phyloP scores from a whole-genome alignment of 2,797 vertebrate species.

The Linurgus olivaceus region DNA sequence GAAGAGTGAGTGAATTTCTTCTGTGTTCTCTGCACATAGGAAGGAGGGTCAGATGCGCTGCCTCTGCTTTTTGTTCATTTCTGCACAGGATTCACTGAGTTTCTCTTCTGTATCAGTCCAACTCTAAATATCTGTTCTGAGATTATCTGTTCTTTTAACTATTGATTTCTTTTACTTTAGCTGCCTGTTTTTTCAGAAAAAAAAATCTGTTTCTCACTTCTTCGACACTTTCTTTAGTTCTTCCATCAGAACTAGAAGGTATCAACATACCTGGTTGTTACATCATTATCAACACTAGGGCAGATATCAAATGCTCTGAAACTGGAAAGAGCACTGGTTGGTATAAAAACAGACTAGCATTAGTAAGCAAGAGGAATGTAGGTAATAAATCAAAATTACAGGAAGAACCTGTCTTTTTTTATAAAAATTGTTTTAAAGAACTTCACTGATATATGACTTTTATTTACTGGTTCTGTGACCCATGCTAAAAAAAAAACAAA shows the following conservation, averaged over 20 bases:
- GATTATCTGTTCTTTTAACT: neutral
- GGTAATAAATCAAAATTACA: neutral
- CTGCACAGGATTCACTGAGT: neutral
- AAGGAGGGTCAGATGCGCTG: neutral
- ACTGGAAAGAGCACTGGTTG: neutral
- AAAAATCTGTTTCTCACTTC: neutral
- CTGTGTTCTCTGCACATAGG: neutral
- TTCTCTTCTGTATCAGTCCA: neutral
- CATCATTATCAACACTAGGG: neutral
- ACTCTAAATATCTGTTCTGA: neutral
- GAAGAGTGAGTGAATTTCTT: neutral
- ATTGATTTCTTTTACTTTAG: neutral
- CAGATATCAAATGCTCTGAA: neutral
- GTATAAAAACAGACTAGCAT: neutral
- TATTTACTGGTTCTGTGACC: neutral
- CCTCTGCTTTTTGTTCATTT: neutral
- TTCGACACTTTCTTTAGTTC: neutral
- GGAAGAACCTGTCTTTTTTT: neutral
- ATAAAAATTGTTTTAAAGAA: neutral
- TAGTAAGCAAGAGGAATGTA: neutral
- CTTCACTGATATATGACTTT: neutral
- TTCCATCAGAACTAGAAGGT: neutral
- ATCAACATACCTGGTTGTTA: neutral
- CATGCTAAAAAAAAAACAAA: neutral
- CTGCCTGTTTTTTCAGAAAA: neutral